These are phyloP conservation scores for Odocoileus virginianus DNA, from an alignment of 2,113 vertebrate genomes.

Conservation along the genomic window DNA sequence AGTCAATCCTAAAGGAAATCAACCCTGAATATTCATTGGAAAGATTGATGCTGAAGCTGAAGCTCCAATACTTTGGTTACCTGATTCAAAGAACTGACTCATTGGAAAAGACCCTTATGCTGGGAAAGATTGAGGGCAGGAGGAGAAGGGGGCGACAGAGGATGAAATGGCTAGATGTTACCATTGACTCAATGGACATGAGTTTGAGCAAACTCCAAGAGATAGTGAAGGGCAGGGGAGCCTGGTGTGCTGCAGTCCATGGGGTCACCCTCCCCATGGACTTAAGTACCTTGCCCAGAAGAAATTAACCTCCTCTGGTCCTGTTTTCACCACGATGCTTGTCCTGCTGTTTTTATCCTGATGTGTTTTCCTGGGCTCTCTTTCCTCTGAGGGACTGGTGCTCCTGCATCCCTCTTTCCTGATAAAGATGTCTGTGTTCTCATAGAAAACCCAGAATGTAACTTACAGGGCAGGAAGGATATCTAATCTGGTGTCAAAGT, in stretches of 20 bases:
- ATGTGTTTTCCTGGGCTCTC: neutral
- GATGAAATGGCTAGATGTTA: neutral
- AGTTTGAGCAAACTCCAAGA: neutral
- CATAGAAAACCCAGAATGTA: neutral
- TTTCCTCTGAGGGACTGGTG: neutral
- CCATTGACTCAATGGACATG: neutral
- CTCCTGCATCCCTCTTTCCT: neutral
- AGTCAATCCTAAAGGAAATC: neutral
- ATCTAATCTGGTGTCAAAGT: neutral
- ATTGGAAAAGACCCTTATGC: neutral
- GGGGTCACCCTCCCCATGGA: neutral
- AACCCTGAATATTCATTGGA: neutral
- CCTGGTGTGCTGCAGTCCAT: neutral
- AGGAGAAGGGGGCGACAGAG: neutral
- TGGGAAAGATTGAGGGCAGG: neutral
- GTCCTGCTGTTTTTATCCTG: neutral
- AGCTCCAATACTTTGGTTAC: neutral
- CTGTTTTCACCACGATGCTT: neutral
- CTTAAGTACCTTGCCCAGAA: neutral
- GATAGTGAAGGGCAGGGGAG: neutral
- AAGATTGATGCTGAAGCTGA: neutral
- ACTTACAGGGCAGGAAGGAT: neutral
- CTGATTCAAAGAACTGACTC: neutral
- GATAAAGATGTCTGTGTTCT: neutral
- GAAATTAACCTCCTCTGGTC: neutral